These are phyloP conservation scores for Phorcus lineatus DNA, from an alignment of 2,888 invertebrate species.

Conservation along the genomic window DNA sequence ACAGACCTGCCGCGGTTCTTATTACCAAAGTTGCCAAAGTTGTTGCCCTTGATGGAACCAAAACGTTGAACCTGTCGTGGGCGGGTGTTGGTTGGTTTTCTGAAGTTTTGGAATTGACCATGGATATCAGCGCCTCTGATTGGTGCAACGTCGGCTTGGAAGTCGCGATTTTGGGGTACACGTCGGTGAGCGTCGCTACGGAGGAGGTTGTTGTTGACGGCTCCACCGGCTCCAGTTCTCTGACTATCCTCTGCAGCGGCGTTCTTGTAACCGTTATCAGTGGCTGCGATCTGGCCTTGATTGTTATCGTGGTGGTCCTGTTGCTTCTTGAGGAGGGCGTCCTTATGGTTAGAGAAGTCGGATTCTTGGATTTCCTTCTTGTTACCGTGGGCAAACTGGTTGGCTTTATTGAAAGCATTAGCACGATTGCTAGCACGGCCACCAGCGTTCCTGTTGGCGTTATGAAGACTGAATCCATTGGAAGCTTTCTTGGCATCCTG, in stretches of 20 bases:
- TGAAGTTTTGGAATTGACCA: not conserved
- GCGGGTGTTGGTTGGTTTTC: not conserved
- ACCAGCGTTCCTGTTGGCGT: constrained; percentile 5
- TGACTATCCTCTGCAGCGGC: constrained; percentile 10
- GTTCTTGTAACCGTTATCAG: not conserved
- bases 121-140: not conserved
- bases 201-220: constrained; percentile 22
- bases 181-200: constrained; percentile 5
- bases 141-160: not conserved
- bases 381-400: constrained; percentile 17
- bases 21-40: not conserved
- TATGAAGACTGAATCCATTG: constrained; percentile 24
- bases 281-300: not conserved
- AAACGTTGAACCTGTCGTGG: too few relatives aligned
- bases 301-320: constrained; percentile 30
- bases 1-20: not conserved
- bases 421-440: constrained; percentile 17
- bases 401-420: constrained; percentile 27
- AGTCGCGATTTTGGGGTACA: not conserved
- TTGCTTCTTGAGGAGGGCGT: constrained; percentile 9
- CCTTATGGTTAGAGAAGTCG: constrained; percentile 27
- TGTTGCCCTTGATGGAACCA: not conserved
- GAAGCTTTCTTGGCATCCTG: constrained; percentile 27
- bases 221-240: constrained; percentile 5
- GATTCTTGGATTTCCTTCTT: constrained; percentile 24